phyloP scores from a whole-genome alignment of 2,888 invertebrate species.

The Phymatocera aterrima region DNA sequence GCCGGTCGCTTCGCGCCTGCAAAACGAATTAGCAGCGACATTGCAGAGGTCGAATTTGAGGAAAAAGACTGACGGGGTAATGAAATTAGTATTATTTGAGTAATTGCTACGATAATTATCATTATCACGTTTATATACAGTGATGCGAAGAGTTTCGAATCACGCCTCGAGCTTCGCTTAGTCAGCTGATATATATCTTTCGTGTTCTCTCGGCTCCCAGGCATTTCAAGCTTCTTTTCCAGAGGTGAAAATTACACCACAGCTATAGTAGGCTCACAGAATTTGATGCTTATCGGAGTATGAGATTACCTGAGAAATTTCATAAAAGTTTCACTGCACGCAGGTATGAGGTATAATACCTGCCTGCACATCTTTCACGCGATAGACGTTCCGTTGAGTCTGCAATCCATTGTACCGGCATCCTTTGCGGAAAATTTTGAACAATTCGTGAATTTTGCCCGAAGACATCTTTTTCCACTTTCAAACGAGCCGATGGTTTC shows the following conservation, averaged over 20 bases:
- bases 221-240: neutral
- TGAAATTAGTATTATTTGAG: neutral
- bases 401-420: neutral
- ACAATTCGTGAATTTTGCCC: too few species aligned
- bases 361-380: neutral
- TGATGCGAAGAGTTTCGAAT: neutral
- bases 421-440: neutral
- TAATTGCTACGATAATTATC: too few species aligned
- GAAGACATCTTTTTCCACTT: too few species aligned
- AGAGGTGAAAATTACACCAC: too few species aligned
- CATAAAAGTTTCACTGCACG: neutral
- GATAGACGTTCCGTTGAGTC: neutral
- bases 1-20: conserved; percentile 81
- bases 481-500: too few species aligned
- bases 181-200: neutral
- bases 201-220: too few species aligned
- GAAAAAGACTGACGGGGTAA: conserved; percentile 80
- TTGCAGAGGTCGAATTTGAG: conserved; percentile 86
- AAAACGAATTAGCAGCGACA: conserved; percentile 85
- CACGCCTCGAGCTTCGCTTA: neutral
- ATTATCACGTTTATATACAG: too few species aligned
- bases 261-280: too few species aligned
- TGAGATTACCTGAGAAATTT: neutral
- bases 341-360: neutral
- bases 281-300: neutral